Evolutionary conservation across 1,140 invertebrate species (phyloP), one percentile per base, ranked within the genome.

Genomic region (Ectropis grisescens): DNA sequence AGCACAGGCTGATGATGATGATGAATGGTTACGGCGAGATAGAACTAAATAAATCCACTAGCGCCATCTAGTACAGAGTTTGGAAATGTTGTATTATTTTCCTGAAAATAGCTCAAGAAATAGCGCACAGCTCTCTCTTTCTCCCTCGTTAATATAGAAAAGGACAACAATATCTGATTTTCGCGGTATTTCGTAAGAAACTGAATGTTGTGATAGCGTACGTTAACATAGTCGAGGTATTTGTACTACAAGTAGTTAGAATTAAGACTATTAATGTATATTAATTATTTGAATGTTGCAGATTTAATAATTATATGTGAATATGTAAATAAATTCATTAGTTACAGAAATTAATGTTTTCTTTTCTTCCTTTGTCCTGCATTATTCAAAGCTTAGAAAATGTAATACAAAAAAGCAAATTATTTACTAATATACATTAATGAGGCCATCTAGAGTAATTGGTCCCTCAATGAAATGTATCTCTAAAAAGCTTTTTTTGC

Each of bases 251-350:
- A n/a, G 12, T 37, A 53, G 47, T 26, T 43, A 36, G 22, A 5
- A n/a, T 13, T 48, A 50, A 55, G 39, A 41, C 29, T 44, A 26
- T 26, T 52, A 58, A 43, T 47, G 37, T 52, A 57, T 53, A 52
- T 45, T 55, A 57, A 29, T 54, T 69, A 70, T 61, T 61, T 68
- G 37, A 60, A 68, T 70, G 66, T 76, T 76, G 60, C 55, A 51
- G 37, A 60, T 61, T 59, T 45, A 41, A 64, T 45, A 38, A 64
- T 43, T 67, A 69, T 69, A 71, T 76, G 71, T 76, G 67, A 72
- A 76, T 76, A 76, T 72, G 68, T 76, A 76, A 72, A 72, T 76
- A 76, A 70, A 76, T 62, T 58, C 41, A 64, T 66, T 75, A 70
- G 62, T 75, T 71, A 68, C 58, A 55, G 30, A 41, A 13, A 24